Conservation (phyloP, 1,140 invertebrate genomes). For the Lepidostoma basale region DNA sequence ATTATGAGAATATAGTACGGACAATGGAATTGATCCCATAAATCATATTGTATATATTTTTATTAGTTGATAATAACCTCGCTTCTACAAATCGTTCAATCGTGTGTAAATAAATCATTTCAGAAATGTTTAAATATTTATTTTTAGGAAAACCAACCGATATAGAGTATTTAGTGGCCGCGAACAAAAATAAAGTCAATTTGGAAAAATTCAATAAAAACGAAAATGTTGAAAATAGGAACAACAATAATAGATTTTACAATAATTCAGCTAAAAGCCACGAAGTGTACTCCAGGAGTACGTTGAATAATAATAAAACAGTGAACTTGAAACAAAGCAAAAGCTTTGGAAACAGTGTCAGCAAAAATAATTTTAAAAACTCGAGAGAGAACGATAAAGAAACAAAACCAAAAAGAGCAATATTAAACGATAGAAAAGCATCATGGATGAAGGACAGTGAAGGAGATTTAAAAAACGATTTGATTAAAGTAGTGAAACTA, state of each 20-base stretch:
- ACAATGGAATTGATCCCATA: no score
- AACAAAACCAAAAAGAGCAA: no score
- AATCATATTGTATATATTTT: no score
- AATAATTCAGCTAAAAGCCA: neutral
- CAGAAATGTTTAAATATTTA: neutral
- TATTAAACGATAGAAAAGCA: no score
- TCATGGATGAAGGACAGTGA: neutral
- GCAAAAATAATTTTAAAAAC: neutral
- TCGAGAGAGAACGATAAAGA: neutral
- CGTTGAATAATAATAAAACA: no score
- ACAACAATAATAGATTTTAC: neutral
- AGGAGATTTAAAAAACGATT: neutral
- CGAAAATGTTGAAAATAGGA: neutral
- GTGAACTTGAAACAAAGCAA: neutral
- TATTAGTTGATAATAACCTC: no score
- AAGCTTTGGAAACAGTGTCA: neutral
- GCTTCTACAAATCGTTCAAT: no score
- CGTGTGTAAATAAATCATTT: no score
- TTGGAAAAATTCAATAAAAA: neutral
- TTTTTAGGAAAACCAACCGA: slow-evolving; percentile 8
- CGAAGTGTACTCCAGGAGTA: neutral
- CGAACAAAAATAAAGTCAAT: neutral
- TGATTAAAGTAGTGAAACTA: neutral
- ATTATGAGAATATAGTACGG: no score
- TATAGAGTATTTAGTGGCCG: neutral